Base-by-base conservation (phyloP, 2,113 vertebrate species). In the Hemibagrus wyckioides region DNA sequence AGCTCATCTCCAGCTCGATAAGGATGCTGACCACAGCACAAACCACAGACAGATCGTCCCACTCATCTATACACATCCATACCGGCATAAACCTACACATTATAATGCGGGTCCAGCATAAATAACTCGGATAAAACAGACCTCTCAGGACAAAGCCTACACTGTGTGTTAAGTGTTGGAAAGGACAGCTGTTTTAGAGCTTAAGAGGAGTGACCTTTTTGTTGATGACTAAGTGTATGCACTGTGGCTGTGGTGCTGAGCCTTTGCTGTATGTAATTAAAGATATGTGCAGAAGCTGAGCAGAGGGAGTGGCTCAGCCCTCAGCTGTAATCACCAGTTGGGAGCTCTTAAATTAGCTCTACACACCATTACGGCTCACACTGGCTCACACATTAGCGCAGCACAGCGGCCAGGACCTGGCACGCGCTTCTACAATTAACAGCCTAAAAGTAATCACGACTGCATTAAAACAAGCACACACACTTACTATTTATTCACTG, bases 321-420 rank as follows among this genome's bases (percentile, higher is more conserved):
- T 41, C 8, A 13, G 39, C 65, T 76, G 75, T 90, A 89, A 89
- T 89, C 79, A 90, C 79, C 59, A 88, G 89, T 90, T 89, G 69
- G 33, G 85, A 82, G 77, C 52, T 65, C 85, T 90, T 90, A 89
- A 90, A 90, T 90, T 90, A 90, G 85, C 79, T 73, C 82, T 41
- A 84, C 82, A 59, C 82, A 87, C 52, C 82, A 85, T 85, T 75
- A 44, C 54, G 67, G 79, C 85, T 80, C 54, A 81, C 79, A 81
- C 56, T 82, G 83, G 84, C 50, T 65, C 39, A 73, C 52, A 65
- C 65, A 89, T 87, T 77, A 89, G 77, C n/a, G 50, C 11, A 73
- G 28, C 28, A n/a, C 88, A 87, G 82, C 25, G 44, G 48, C 52
- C 54, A 75, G 59, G 85, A 82, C 77, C 85, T 90, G 89, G 87